A percentile compares a stretch with the other conserved stretches of the same genome.
Conservation (phyloP, 2,113 vertebrate species). For the Burhinus bistriatus region DNA sequence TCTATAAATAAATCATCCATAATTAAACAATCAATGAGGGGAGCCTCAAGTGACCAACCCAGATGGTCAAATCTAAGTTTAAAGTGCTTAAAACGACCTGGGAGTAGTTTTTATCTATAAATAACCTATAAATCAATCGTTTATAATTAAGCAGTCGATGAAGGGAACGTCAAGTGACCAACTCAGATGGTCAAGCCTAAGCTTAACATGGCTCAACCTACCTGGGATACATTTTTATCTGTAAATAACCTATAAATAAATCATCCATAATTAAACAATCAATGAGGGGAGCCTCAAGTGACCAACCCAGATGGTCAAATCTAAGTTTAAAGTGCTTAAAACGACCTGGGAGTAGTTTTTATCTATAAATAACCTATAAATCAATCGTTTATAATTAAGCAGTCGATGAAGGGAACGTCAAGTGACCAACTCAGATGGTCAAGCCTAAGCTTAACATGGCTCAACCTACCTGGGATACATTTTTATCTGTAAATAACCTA, state of each 20-base stretch:
- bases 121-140: not conserved
- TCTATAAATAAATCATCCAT: too few relatives aligned
- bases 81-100: too few relatives aligned
- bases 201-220: not conserved
- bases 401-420: not conserved
- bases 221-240: not conserved
- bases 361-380: not conserved
- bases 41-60: too few relatives aligned
- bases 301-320: not conserved
- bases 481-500: not conserved
- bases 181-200: not conserved
- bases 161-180: not conserved
- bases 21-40: too few relatives aligned
- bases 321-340: not conserved
- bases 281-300: not conserved
- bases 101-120: not conserved
- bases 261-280: not conserved
- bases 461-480: not conserved
- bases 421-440: accelerated
- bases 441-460: not conserved
- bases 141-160: not conserved
- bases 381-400: not conserved
- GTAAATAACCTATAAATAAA: not conserved
- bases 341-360: too few relatives aligned
- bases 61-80: too few relatives aligned